These are phyloP conservation scores for Bergia puertoricense DNA, from an alignment of 92 coral and sea anemone species.

Conservation along the genomic window DNA sequence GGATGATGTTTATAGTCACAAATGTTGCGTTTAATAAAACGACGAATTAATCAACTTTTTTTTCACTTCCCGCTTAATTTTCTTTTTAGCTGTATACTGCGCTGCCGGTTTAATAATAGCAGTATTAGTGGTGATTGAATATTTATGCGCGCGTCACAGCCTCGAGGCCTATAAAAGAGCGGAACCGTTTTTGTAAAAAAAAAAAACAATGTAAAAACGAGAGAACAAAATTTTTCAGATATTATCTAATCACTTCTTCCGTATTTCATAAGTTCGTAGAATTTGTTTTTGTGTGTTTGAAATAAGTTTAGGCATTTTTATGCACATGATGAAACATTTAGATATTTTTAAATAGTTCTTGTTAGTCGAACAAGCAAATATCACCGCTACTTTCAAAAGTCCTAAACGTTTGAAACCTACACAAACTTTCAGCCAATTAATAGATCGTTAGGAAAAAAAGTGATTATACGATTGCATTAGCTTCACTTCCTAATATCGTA, in stretches of 20 bases:
- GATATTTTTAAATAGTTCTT: background rate
- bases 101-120: slow-evolving; percentile 6
- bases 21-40: background rate
- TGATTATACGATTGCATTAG: background rate
- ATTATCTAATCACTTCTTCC: background rate
- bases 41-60: background rate
- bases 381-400: background rate
- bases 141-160: background rate
- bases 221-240: background rate
- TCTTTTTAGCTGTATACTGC: background rate
- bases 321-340: background rate
- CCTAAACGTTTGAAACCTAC: background rate
- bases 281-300: background rate
- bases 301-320: too few relatives aligned
- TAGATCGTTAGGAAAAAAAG: background rate
- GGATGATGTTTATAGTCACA: background rate
- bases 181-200: background rate
- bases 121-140: background rate
- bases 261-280: background rate
- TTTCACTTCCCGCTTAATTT: background rate
- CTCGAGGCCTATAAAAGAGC: background rate
- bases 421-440: background rate
- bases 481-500: background rate
- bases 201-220: background rate
- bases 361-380: background rate